These are phyloP conservation scores for Spheniscus humboldti DNA, from an alignment of 2,797 vertebrate species.

Conservation along the genomic window DNA sequence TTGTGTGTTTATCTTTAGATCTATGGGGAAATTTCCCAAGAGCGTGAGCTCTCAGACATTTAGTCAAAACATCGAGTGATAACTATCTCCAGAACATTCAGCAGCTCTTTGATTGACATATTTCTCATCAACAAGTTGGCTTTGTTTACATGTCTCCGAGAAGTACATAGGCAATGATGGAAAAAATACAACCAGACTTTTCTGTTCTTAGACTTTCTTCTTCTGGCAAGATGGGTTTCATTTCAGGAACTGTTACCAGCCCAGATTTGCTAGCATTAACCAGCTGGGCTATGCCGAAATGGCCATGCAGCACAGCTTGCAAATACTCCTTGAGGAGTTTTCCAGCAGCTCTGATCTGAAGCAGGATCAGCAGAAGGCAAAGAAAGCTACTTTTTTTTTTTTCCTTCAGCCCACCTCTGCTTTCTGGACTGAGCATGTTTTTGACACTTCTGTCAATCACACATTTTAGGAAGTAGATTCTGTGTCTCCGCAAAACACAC, in stretches of 20 bases:
- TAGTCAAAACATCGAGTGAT: constrained; percentile 63
- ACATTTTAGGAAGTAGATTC: not conserved
- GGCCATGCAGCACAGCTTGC: constrained; percentile 10
- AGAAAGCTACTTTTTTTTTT: not conserved
- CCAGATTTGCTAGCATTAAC: constrained; percentile 3
- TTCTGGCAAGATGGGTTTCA: constrained; percentile 12
- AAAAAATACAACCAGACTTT: constrained; percentile 21
- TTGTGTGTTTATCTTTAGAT: constrained; percentile 58
- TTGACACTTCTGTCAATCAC: not conserved
- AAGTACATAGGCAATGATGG: constrained; percentile 29
- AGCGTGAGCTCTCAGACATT: constrained; percentile 54
- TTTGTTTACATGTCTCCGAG: constrained; percentile 48
- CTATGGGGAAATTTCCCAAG: constrained; percentile 51
- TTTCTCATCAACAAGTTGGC: constrained; percentile 67
- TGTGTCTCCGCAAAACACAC: not conserved
- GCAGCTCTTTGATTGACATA: constrained; percentile 60
- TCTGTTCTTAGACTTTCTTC: constrained; percentile 36
- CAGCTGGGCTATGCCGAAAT: not conserved
- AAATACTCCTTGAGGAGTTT: not conserved
- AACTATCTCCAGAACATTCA: constrained; percentile 61
- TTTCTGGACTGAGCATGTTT: not conserved
- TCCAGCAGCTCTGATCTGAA: not conserved
- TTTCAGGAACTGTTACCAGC: constrained; percentile 4
- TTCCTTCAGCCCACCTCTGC: not conserved
- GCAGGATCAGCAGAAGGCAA: not conserved